Evolutionary conservation across 2,888 invertebrate species (phyloP), one percentile per base, ranked within the genome.

Genomic region (Zelleria hepariella): DNA sequence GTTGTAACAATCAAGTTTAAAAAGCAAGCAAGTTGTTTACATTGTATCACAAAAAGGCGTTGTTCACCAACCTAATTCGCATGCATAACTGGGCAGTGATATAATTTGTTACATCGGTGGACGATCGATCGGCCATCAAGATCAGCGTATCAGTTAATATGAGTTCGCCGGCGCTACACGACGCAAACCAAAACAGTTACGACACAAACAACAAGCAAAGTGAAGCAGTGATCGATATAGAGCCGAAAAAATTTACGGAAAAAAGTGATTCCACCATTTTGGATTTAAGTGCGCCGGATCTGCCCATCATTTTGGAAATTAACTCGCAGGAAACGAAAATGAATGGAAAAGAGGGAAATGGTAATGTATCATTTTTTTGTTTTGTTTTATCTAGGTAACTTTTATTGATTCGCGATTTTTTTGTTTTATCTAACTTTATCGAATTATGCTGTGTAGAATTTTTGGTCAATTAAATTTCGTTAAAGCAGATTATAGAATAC

Each of bases 111-210:
- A 42, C 32, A 42, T 42, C 32, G 32, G 10, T 15, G 15, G 32
- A 42, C 32, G 32, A 15, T 42, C 32, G 32, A 42, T 42, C 32
- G 32, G 21, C 8, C 51, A 20, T 51, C 51, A 51, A 57, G 51
- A 59, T 59, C 42, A 59, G 25, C 59, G 26, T 21, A 52, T 18
- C 58, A 63, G 62, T 63, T 57, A 49, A 57, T 20, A 63, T 63
- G 63, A 62, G 62, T 48, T 60, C 61, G 26, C 61, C 61, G 60
- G 61, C 60, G 18, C 55, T 24, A 21, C 52, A 21, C 53, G 61
- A 63, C 63, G 61, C 59, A n/a, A 42, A 25, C n/a, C 53, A 25
- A 51, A 21, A 51, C 51, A 51, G 32, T 51, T 21, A 20, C 51
- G 21, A 42, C 32, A 42, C 32, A 42, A 42, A 42, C 2, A 10